These are phyloP conservation scores for Crenichthys baileyi DNA, from an alignment of 2,797 vertebrate species.

Conservation along the genomic window DNA sequence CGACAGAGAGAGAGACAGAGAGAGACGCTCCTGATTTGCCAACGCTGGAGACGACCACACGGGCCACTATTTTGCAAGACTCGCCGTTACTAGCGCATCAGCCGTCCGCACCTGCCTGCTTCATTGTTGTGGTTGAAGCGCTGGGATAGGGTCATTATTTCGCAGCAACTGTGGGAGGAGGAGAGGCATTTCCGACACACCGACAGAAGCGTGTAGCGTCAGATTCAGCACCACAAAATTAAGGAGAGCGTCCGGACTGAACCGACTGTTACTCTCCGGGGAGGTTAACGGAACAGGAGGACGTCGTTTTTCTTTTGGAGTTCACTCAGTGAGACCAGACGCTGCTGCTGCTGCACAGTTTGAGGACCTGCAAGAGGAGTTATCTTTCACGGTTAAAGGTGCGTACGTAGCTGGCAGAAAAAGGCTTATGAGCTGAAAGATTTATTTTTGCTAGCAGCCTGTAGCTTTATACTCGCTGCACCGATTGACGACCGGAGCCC, in stretches of 20 bases:
- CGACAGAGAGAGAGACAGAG: conserved; percentile 34
- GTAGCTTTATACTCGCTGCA: conserved; percentile 63
- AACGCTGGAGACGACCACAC: conserved; percentile 50
- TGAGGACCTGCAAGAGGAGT: conserved; percentile 70
- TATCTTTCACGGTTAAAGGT: conserved; percentile 71
- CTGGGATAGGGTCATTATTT: conserved; percentile 82
- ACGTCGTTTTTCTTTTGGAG: conserved; percentile 49
- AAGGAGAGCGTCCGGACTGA: conserved; percentile 77
- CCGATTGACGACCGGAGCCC: conserved; percentile 39
- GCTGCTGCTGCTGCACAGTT: conserved; percentile 52
- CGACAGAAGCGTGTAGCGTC: conserved; percentile 76
- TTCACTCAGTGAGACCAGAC: conserved; percentile 58
- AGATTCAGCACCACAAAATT: conserved; percentile 79
- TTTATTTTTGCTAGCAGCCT: conserved; percentile 58
- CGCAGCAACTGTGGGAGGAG: conserved; percentile 74
- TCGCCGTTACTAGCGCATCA: conserved; percentile 69
- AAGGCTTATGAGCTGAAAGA: conserved; percentile 34
- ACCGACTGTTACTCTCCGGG: conserved; percentile 53
- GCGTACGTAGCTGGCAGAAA: conserved; percentile 39
- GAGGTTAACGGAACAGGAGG: conserved; percentile 48
- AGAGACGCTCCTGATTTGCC: conserved; percentile 72
- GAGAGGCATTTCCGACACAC: conserved; percentile 76
- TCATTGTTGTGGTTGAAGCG: conserved; percentile 59
- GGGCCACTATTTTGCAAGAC: conserved; percentile 78
- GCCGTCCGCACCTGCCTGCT: conserved; percentile 76